Base-by-base conservation (phyloP, 2,797 vertebrate genomes). In the Chaetodon trifasciatus region DNA sequence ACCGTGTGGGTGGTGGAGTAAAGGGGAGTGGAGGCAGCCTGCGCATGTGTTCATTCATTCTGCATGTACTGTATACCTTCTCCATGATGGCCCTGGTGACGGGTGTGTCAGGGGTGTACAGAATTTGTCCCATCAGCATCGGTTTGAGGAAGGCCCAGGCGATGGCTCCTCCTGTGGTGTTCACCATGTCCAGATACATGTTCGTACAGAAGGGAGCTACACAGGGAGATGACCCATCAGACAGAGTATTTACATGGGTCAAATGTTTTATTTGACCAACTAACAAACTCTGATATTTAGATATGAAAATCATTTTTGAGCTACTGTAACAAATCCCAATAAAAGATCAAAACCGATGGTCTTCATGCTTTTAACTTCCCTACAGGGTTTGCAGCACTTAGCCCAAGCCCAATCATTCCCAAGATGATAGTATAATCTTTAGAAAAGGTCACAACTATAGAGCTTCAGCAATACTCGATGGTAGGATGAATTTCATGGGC, bases 141-240 rank as follows among this genome's bases (percentile, higher is more conserved):
- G 98, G 98, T 86, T 99, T 99, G 74, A 99, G 94, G 93, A 99
- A 97, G 58, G 97, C 97, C 98, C 98, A 99, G 81, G 97, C 97
- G 52, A 97, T 95, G 76, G 96, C 97, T 73, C 98, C 98, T 1
- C 96, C 96, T 0, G 97, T 96, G 84, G 97, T 98, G 76, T 95
- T 97, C 73, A 99, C 97, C 94, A 99, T 97, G 88, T 98, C 97
- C 93, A 97, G 92, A 88, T 97, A 99, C 90, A 99, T 95, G 50
- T 95, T 96, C 91, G 93, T 96, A 68, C 98, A 99, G 93, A 98
- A 99, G 0, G 96, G 94, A 83, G 95, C 98, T 99, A 84, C 6
- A 93, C 82, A 72, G 50, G 32, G 15, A 56, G 12, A 78, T 10
- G 1, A 65, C 55, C 28, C 16, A 19, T 71, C 15, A 67, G 8